Base-by-base conservation (phyloP, 2,888 invertebrate genomes). In the Blastobasis lacticolella region DNA sequence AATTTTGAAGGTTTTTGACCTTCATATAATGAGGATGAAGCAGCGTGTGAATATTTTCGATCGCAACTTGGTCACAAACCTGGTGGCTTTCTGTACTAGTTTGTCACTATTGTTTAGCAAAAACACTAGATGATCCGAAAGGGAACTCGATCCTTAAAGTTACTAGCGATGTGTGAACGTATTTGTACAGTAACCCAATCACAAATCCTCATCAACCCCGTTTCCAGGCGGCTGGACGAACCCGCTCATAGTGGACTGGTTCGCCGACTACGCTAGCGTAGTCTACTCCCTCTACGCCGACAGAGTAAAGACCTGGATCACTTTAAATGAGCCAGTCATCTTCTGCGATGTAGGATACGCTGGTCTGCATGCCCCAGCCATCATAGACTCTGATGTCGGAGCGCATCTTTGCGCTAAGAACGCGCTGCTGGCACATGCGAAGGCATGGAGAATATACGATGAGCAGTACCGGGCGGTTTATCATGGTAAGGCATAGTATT, bases 241-340 rank as follows among this genome's bases (percentile, higher is more conserved):
- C 67, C 88, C 90, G 0, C 76, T 89, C 49, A 88, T 91, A 0
- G 79, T 86, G 9, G 88, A 90, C 10, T 83, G 90, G 69, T 92
- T 91, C 61, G 83, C 75, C 42, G 90, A 91, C 56, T 93, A 90
- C 63, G 90, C 92, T 0, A 78, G 84, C 10, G 60, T 91, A 0
- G 71, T 89, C 1, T 89, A 86, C 62, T 75, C 81, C 6, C 74
- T 90, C 56, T 91, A 85, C 58, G 92, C 90, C 0, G 89, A 90
- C 59, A 84, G 90, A 42, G 90, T 93, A 0, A 89, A 84, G 66
- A 75, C 82, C 44, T 94, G 94, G 93, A 88, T 92, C 1, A 94
- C 94, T 0, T 81, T 94, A 44, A 94, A 94, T 67, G 94, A 94
- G 61, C 92, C 93, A 0, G 64, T 73, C 42, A 56, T 75, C 1